Conservation (phyloP, 2,888 invertebrate genomes). For the Dyspetes luteomarginatus region DNA sequence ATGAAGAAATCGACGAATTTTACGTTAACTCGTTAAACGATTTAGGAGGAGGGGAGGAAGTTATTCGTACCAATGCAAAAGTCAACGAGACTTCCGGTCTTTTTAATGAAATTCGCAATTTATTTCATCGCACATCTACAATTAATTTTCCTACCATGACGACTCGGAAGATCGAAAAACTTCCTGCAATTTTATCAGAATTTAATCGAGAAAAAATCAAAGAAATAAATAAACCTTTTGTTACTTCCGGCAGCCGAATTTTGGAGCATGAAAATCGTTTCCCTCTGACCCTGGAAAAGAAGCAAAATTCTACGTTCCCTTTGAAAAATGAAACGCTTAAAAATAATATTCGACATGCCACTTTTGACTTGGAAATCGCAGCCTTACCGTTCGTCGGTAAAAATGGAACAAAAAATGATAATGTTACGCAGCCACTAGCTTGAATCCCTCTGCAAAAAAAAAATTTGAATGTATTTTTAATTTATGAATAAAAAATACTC, state of each 20-base stretch:
- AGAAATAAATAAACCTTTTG: conserved; percentile 9
- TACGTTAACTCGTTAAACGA: neutral
- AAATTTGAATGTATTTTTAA: conserved; percentile 10
- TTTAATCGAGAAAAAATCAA: conserved; percentile 7
- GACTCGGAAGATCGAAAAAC: conserved; percentile 1
- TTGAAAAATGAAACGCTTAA: neutral
- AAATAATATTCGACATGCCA: conserved; percentile 37
- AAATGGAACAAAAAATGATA: conserved; percentile 14
- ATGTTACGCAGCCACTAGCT: too few relatives aligned
- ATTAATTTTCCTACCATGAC: neutral
- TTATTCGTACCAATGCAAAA: neutral
- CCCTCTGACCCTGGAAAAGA: neutral
- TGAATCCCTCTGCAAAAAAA: too few relatives aligned
- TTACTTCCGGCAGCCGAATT: neutral
- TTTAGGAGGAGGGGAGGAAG: conserved; percentile 37
- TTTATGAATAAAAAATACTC: conserved; percentile 5
- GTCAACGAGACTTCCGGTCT: conserved; percentile 43
- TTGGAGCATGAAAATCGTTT: neutral
- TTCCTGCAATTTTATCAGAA: conserved; percentile 5
- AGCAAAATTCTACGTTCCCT: neutral
- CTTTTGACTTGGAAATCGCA: conserved; percentile 59
- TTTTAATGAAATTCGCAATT: conserved; percentile 32
- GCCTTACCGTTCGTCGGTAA: conserved; percentile 37
- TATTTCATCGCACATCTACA: conserved; percentile 28
- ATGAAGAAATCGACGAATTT: conserved; percentile 3